phyloP scores from a whole-genome alignment of 2,797 vertebrate genomes.

The Podarcis siculus region DNA sequence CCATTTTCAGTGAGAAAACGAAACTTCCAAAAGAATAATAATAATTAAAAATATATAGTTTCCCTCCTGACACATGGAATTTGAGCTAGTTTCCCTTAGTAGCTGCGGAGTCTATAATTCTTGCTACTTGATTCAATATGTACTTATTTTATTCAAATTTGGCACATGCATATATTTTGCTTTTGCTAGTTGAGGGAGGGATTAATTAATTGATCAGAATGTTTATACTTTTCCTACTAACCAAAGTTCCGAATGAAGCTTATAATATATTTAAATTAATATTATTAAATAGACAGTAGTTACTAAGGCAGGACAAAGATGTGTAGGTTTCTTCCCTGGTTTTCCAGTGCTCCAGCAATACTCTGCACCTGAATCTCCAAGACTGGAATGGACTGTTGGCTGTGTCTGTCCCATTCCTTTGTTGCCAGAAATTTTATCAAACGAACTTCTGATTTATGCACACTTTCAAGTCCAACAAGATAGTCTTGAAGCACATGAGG shows the following conservation, averaged over 20 bases:
- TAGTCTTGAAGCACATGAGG: too few species aligned
- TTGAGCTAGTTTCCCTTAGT: slow-evolving; percentile 21
- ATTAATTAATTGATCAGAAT: too few species aligned
- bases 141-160: neutral
- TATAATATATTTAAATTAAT: too few species aligned
- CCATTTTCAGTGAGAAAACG: slow-evolving; percentile 35
- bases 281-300: too few species aligned
- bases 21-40: slow-evolving; percentile 22
- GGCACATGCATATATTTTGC: neutral
- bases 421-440: neutral
- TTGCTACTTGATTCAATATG: neutral
- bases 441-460: neutral
- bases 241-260: too few species aligned
- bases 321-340: too few species aligned
- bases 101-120: neutral
- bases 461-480: neutral
- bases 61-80: slow-evolving; percentile 44
- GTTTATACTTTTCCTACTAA: too few species aligned
- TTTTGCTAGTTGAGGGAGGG: neutral
- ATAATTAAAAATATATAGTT: too few species aligned
- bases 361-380: too few species aligned
- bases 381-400: too few species aligned
- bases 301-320: too few species aligned
- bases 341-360: too few species aligned
- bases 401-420: neutral